Conservation (phyloP, 2,797 vertebrate genomes). For the Sylvia borin region DNA sequence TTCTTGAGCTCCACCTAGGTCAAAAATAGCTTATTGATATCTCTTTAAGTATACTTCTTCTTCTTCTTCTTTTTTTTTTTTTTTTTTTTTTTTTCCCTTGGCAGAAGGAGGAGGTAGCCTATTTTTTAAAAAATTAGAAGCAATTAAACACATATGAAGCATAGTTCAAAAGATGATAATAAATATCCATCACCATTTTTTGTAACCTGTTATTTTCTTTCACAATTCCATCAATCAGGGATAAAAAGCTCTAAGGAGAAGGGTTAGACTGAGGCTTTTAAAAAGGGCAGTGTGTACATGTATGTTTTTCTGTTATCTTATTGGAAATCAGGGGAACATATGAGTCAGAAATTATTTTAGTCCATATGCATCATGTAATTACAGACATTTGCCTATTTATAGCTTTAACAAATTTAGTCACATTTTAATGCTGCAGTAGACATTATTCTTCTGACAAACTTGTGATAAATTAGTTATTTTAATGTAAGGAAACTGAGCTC, state of each 20-base stretch:
- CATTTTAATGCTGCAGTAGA: neutral
- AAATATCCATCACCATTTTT: neutral
- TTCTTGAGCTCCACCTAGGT: slow-evolving; percentile 11
- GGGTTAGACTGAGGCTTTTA: neutral
- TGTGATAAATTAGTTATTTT: neutral
- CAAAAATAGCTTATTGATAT: neutral
- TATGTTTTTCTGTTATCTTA: neutral
- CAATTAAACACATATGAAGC: neutral
- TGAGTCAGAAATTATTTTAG: neutral
- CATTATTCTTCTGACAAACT: neutral
- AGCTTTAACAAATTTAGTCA: neutral
- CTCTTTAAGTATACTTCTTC: neutral
- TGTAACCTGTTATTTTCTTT: neutral
- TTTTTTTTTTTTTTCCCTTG: neutral
- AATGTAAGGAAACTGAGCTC: neutral
- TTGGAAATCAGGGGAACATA: neutral
- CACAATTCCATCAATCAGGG: neutral
- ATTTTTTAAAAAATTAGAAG: neutral
- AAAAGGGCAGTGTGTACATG: neutral
- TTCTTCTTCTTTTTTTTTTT: rapidly evolving
- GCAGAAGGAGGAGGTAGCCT: rapidly evolving
- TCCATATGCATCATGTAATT: neutral
- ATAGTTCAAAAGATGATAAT: neutral
- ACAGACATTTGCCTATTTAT: neutral
- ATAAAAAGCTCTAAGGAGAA: neutral